phyloP scores from a whole-genome alignment of 2,113 vertebrate species.

The Dinomys branickii region DNA sequence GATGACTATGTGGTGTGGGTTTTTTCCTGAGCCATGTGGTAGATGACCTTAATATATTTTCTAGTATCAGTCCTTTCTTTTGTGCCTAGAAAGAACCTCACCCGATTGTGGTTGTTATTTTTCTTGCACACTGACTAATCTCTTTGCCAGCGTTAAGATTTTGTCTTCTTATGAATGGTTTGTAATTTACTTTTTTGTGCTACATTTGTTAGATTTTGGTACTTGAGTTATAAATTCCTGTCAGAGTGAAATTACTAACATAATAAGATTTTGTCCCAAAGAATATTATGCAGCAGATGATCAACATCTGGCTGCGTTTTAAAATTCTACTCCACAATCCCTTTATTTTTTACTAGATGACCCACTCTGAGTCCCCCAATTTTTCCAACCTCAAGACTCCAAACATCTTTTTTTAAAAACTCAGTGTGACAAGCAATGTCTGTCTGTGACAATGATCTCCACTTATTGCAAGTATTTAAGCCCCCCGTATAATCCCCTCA shows the following conservation, averaged over 20 bases:
- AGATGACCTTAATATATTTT: not conserved
- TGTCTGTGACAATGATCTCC: not conserved
- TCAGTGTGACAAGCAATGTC: not conserved
- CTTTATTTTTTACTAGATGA: not conserved
- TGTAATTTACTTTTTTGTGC: not conserved
- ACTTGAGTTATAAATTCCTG: constrained; percentile 29
- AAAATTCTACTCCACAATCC: not conserved
- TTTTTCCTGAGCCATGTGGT: not conserved
- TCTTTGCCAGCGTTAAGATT: not conserved
- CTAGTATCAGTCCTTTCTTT: not conserved
- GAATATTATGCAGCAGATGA: not conserved
- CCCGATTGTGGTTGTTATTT: not conserved
- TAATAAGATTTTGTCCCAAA: not conserved
- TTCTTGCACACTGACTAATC: not conserved
- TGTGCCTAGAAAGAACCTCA: not conserved
- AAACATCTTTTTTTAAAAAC: not conserved
- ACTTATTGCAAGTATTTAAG: not conserved
- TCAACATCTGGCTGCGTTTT: not conserved
- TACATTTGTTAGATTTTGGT: not conserved
- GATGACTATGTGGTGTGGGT: not conserved
- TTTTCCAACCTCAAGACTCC: not conserved
- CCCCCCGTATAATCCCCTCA: not conserved
- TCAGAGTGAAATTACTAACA: not conserved
- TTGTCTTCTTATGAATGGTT: not conserved
- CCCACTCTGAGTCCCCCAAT: not conserved